Conservation (phyloP, 2,113 vertebrate genomes). For the Pomatorhinus ruficollis region DNA sequence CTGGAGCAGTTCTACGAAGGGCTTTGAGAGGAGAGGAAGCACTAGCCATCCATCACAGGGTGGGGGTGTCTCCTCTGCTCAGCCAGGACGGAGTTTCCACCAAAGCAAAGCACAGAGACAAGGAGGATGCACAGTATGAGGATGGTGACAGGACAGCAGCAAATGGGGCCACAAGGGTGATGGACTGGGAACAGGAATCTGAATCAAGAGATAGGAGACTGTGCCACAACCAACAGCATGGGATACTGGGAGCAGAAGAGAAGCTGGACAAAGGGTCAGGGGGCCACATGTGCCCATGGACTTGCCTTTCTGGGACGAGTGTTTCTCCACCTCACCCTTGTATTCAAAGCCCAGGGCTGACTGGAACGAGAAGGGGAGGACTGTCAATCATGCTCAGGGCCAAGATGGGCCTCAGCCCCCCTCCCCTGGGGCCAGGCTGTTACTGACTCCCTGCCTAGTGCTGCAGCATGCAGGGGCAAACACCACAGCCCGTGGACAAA, state of each 20-base stretch:
- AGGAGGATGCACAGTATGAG: background rate
- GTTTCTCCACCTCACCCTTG: conserved; percentile 90
- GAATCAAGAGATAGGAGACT: background rate
- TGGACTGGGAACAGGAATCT: background rate
- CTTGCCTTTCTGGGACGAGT: conserved; percentile 91
- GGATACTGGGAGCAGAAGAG: background rate
- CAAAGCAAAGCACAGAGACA: background rate
- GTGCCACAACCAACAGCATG: background rate
- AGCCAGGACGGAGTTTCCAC: fast-evolving
- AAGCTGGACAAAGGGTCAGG: background rate
- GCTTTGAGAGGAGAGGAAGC: background rate
- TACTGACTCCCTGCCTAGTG: background rate
- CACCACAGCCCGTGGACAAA: background rate
- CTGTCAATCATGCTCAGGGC: background rate
- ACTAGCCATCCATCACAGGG: fast-evolving
- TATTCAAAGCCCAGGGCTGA: conserved; percentile 92
- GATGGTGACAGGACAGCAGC: background rate
- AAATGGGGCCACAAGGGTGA: background rate
- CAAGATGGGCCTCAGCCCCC: background rate
- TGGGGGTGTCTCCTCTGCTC: background rate
- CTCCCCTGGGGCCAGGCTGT: background rate
- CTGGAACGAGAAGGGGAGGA: conserved; percentile 68
- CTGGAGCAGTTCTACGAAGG: background rate
- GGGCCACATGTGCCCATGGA: fast-evolving
- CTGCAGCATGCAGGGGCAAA: background rate